phyloP scores from a whole-genome alignment of 2,888 invertebrate genomes.

The Gordius sp. region DNA sequence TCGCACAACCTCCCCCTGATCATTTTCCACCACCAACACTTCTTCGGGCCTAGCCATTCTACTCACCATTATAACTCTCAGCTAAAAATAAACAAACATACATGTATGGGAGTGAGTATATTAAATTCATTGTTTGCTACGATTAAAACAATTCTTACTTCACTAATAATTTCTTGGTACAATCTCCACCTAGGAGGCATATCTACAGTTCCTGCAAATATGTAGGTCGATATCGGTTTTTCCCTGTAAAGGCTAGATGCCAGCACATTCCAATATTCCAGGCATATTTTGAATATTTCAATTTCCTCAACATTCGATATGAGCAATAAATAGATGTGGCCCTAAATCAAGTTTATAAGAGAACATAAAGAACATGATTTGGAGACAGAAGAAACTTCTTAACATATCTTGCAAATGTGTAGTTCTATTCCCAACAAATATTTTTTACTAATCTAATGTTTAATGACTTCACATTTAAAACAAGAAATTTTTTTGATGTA shows the following conservation, averaged over 20 bases:
- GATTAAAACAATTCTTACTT: conserved; percentile 26
- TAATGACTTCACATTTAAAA: too few relatives aligned
- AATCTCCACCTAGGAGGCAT: conserved; percentile 27
- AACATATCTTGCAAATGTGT: too few relatives aligned
- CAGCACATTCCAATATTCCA: conserved; percentile 91
- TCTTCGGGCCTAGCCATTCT: conserved; percentile 99
- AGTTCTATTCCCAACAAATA: too few relatives aligned
- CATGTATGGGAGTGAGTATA: neutral
- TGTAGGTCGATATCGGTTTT: conserved; percentile 37
- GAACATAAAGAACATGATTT: too few relatives aligned
- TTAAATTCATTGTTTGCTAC: neutral
- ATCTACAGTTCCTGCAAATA: neutral
- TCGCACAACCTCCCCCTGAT: conserved; percentile 91
- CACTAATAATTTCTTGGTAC: conserved; percentile 29
- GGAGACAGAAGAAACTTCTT: too few relatives aligned
- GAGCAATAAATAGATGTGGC: conserved; percentile 30
- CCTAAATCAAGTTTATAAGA: conserved; percentile 18
- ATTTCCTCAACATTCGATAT: conserved; percentile 87
- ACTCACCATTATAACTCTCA: conserved; percentile 88
- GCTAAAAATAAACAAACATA: conserved; percentile 27
- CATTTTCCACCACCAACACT: conserved; percentile 94
- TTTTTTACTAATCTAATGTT: too few relatives aligned
- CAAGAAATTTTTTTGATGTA: too few relatives aligned
- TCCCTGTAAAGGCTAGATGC: conserved; percentile 71
- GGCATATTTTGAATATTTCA: conserved; percentile 94